phyloP scores from a whole-genome alignment of 2,113 vertebrate genomes.

The Saguinus midas region DNA sequence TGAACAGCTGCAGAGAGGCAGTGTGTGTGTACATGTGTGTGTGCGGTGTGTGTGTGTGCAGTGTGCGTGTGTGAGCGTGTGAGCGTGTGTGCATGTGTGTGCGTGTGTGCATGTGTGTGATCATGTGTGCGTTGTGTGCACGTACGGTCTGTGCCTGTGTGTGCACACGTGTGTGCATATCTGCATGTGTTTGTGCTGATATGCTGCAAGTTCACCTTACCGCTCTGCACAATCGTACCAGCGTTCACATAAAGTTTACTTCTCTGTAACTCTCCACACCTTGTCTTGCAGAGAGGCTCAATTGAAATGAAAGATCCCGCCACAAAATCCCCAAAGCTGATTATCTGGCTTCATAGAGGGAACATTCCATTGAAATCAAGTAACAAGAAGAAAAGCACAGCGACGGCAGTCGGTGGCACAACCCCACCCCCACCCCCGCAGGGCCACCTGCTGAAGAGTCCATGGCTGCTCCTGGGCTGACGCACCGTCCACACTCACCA shows the following conservation, averaged over 20 bases:
- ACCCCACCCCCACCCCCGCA: fast-evolving
- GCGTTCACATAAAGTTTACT: fast-evolving
- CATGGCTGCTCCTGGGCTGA: fast-evolving
- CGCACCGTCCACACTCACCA: no score
- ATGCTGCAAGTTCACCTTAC: neutral
- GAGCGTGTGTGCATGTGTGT: neutral
- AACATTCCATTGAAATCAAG: neutral
- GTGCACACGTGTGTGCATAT: neutral
- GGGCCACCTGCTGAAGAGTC: fast-evolving
- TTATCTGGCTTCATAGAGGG: neutral
- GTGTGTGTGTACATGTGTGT: neutral
- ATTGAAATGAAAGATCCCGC: no score
- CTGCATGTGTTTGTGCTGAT: no score
- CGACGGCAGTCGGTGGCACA: fast-evolving
- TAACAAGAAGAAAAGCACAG: neutral
- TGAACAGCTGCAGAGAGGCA: neutral
- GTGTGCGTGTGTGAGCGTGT: neutral
- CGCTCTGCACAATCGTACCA: fast-evolving
- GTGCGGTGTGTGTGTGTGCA: neutral
- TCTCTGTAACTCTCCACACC: fast-evolving
- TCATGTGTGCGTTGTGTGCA: no score
- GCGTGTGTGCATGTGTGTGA: neutral
- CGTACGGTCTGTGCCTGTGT: neutral
- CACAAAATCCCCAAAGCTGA: neutral
- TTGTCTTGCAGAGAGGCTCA: neutral